phyloP scores from a whole-genome alignment of 1,140 invertebrate genomes.

The Drosophila bocqueti region DNA sequence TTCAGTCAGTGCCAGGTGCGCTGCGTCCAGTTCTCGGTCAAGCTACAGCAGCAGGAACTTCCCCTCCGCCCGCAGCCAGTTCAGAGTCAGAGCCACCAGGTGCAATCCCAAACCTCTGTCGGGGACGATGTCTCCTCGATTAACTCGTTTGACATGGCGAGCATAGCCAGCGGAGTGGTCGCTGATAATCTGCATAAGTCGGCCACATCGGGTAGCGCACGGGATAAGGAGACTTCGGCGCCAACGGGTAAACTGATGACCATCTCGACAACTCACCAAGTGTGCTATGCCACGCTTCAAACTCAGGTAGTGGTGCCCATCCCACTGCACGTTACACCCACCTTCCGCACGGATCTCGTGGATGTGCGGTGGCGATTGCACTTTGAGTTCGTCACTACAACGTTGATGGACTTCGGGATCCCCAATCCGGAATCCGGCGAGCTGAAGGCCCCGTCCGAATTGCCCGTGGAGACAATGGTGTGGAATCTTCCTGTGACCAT shows the following conservation, averaged over 20 bases:
- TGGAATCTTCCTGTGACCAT: constrained; percentile 98
- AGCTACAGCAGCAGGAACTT: constrained; percentile 96
- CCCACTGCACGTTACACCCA: constrained; percentile 96
- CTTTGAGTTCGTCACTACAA: constrained; percentile 97
- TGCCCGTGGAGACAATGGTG: constrained; percentile 98
- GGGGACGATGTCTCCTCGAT: constrained; percentile 76
- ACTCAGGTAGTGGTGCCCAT: constrained; percentile 96
- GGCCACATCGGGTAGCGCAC: constrained; percentile 86
- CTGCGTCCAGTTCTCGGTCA: constrained; percentile 94
- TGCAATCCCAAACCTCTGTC: constrained; percentile 1
- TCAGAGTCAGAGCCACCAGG: constrained; percentile 21
- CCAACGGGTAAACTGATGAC: constrained; percentile 87
- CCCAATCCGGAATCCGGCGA: constrained; percentile 86
- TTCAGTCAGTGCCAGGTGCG: constrained; percentile 95
- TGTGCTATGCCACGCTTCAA: constrained; percentile 94
- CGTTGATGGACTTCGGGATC: constrained; percentile 86
- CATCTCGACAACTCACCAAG: constrained; percentile 95
- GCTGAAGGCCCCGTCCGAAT: constrained; percentile 93
- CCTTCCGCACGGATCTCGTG: constrained; percentile 93
- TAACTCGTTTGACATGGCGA: constrained; percentile 83
- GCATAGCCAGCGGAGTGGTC: constrained; percentile 75
- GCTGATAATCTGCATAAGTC: constrained; percentile 83
- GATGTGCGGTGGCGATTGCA: constrained; percentile 96
- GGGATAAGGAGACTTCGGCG: constrained; percentile 78
- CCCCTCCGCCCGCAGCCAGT: constrained; percentile 50